These are phyloP conservation scores for Sarcophilus harrisii DNA, from an alignment of 2,797 vertebrate genomes.

Conservation along the genomic window DNA sequence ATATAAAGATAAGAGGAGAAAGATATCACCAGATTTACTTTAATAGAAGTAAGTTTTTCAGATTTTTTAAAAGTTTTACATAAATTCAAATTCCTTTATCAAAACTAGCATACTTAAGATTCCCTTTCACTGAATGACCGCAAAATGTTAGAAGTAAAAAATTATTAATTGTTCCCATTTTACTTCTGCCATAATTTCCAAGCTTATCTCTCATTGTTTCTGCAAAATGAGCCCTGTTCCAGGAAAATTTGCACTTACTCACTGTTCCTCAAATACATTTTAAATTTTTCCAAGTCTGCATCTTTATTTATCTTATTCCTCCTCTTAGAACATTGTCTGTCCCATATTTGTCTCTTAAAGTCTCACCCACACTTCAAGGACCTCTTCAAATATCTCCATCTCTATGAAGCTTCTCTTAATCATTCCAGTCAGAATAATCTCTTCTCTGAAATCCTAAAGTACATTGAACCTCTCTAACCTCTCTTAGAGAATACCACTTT, in stretches of 20 bases:
- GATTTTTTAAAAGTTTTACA: conserved; percentile 16
- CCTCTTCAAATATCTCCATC: neutral
- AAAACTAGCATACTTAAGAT: conserved; percentile 36
- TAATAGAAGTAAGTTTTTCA: neutral
- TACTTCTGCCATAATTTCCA: neutral
- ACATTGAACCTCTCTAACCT: neutral
- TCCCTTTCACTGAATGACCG: neutral
- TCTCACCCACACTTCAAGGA: conserved; percentile 19
- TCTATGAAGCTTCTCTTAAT: neutral
- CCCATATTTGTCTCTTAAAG: conserved; percentile 8
- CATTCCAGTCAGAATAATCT: conserved; percentile 14
- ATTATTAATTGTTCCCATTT: neutral
- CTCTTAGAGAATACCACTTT: neutral
- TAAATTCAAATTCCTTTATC: neutral
- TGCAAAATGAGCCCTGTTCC: neutral
- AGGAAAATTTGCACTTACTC: neutral
- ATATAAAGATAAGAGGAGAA: conserved; percentile 3
- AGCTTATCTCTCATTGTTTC: neutral
- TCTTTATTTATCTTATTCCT: neutral
- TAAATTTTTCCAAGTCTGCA: neutral
- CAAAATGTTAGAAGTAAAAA: conserved; percentile 31
- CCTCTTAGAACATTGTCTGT: conserved; percentile 1
- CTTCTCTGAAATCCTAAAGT: neutral
- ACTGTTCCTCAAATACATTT: neutral
- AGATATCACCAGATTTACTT: neutral